These are phyloP conservation scores for Drosophila truncata DNA, from an alignment of 1,140 invertebrate species.

Conservation along the genomic window DNA sequence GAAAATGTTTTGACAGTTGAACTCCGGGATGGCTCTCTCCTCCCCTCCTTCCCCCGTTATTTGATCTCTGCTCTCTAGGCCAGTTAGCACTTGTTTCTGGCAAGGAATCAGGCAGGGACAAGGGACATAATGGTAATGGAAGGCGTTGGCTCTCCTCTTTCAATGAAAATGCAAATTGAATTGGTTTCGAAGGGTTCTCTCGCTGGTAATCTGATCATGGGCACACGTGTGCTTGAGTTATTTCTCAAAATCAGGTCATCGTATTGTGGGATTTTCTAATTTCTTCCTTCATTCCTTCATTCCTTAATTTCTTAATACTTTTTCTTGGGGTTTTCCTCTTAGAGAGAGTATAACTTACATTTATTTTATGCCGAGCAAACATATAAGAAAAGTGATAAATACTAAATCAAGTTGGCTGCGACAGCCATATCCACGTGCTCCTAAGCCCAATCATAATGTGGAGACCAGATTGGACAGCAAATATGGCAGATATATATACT, in stretches of 20 bases:
- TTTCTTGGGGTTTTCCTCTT: background rate
- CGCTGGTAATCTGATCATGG: conserved; percentile 14
- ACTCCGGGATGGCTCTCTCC: background rate
- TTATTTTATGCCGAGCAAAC: background rate
- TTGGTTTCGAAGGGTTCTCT: conserved; percentile 4
- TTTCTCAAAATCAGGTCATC: conserved; percentile 4
- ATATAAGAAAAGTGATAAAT: conserved; percentile 16
- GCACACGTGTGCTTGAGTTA: background rate
- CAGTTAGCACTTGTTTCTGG: conserved; percentile 30
- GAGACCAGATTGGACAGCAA: conserved; percentile 31
- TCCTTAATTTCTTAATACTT: conserved; percentile 1
- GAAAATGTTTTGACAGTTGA: conserved; percentile 41
- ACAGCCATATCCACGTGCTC: conserved; percentile 8
- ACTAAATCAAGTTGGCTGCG: conserved; percentile 31
- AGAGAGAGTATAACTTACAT: background rate
- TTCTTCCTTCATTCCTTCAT: no score
- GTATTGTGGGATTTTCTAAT: background rate
- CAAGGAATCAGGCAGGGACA: background rate
- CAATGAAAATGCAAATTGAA: conserved; percentile 39
- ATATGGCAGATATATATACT: conserved; percentile 14
- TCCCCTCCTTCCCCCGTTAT: conserved; percentile 1
- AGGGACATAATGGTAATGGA: background rate
- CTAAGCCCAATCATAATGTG: conserved; percentile 25
- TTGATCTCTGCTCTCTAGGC: conserved; percentile 17
- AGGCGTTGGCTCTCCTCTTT: conserved; percentile 18